A percentile compares a stretch with the other conserved stretches of the same genome.
These are phyloP conservation scores for Lophotriccus pileatus DNA, from an alignment of 2,797 vertebrate species.

Conservation along the genomic window DNA sequence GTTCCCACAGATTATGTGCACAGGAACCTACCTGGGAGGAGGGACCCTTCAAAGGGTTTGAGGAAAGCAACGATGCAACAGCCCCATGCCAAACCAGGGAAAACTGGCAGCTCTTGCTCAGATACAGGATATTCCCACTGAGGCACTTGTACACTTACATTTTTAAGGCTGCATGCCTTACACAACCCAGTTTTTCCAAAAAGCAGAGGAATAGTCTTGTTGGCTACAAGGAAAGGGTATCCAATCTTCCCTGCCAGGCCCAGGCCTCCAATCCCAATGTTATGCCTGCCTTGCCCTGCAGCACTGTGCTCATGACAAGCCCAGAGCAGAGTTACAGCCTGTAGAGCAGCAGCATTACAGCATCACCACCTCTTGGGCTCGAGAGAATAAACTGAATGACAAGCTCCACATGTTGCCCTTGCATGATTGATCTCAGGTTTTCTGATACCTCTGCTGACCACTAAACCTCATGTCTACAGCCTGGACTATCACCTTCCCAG, in stretches of 20 bases:
- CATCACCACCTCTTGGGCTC: neutral
- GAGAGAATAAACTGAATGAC: neutral
- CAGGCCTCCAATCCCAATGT: neutral
- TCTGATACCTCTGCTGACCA: neutral
- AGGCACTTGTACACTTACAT: neutral
- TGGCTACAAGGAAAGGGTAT: neutral
- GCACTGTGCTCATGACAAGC: neutral
- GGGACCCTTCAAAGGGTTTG: neutral
- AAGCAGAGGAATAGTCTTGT: neutral
- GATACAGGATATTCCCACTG: neutral
- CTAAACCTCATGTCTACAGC: neutral
- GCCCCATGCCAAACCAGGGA: neutral
- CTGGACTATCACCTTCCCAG: neutral
- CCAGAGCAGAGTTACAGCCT: neutral
- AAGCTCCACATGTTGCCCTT: neutral
- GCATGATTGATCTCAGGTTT: neutral
- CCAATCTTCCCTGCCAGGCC: neutral
- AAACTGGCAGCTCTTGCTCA: neutral
- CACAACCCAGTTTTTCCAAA: neutral
- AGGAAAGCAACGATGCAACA: neutral
- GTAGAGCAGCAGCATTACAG: neutral
- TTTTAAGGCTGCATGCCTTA: neutral
- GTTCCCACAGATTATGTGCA: neutral
- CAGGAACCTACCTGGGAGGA: accelerated
- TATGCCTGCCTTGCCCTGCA: neutral